A percentile compares a stretch with the other conserved stretches of the same genome.
These are phyloP conservation scores for Brachyistius frenatus DNA, from an alignment of 2,113 vertebrate species.

Conservation along the genomic window DNA sequence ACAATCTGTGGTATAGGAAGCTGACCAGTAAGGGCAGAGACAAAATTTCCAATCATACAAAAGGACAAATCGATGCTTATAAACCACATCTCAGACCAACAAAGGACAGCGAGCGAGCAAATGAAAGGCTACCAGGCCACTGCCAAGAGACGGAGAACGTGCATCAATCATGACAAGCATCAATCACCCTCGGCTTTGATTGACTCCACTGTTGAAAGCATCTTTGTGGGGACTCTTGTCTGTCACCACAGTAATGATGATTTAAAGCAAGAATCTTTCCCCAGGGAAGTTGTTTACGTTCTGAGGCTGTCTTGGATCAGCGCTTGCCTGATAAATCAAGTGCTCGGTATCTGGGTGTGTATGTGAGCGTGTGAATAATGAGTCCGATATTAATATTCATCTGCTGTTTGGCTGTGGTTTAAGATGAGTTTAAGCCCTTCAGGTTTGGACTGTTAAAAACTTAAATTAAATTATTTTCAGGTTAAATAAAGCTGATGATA, in stretches of 20 bases:
- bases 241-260: conserved; percentile 65
- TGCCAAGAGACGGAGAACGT: conserved; percentile 41
- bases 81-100: conserved; percentile 36
- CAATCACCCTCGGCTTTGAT: conserved; percentile 71
- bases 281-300: conserved; percentile 55
- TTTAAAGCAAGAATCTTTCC: conserved; percentile 47
- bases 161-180: conserved; percentile 64
- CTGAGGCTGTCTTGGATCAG: conserved; percentile 42
- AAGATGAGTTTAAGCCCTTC: conserved; percentile 29
- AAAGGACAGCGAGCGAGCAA: conserved; percentile 20
- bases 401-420: conserved; percentile 29
- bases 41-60: conserved; percentile 4
- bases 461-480: conserved; percentile 36
- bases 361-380: conserved; percentile 27
- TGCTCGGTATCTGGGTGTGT: not conserved
- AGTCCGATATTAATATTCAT: conserved; percentile 28
- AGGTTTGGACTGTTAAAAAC: conserved; percentile 35
- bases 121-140: conserved; percentile 22
- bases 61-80: conserved; percentile 43
- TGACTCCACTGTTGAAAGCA: conserved; percentile 58
- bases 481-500: conserved; percentile 45
- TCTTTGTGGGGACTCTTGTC: conserved; percentile 43
- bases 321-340: conserved; percentile 27
- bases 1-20: not conserved
- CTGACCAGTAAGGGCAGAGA: not conserved